Evolutionary conservation across 1,140 invertebrate genomes (phyloP).

Genomic region (Aphelinus atriplicis): DNA sequence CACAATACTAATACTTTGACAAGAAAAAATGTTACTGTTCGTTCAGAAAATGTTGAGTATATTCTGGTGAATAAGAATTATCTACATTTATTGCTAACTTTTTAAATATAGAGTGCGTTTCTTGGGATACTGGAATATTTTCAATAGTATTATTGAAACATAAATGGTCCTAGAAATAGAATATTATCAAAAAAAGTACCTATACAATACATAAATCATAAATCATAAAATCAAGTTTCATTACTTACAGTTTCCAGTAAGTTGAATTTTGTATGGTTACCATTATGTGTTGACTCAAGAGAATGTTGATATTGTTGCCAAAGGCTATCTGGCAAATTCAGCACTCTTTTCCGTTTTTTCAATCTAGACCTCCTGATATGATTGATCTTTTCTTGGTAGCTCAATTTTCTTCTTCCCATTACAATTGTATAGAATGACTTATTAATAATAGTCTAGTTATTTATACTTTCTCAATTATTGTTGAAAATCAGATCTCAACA

Average conservation of each 20-base stretch:
- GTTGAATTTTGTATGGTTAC: background rate
- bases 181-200: no score
- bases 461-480: no score
- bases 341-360: background rate
- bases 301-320: conserved; percentile 3
- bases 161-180: no score
- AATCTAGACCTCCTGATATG: background rate
- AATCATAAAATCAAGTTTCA: background rate
- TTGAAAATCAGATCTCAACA: no score
- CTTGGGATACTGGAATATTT: no score
- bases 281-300: background rate
- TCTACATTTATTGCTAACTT: background rate
- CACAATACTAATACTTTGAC: background rate
- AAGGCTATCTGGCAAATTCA: background rate
- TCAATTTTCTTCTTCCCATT: background rate
- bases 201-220: background rate
- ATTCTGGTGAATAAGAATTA: background rate
- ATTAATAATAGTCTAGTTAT: no score
- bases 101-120: background rate
- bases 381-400: background rate
- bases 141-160: no score
- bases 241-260: background rate
- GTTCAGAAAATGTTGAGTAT: background rate
- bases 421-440: no score
- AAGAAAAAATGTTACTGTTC: background rate